These are phyloP conservation scores for Cydia splendana DNA, from an alignment of 1,140 invertebrate genomes.

Conservation along the genomic window DNA sequence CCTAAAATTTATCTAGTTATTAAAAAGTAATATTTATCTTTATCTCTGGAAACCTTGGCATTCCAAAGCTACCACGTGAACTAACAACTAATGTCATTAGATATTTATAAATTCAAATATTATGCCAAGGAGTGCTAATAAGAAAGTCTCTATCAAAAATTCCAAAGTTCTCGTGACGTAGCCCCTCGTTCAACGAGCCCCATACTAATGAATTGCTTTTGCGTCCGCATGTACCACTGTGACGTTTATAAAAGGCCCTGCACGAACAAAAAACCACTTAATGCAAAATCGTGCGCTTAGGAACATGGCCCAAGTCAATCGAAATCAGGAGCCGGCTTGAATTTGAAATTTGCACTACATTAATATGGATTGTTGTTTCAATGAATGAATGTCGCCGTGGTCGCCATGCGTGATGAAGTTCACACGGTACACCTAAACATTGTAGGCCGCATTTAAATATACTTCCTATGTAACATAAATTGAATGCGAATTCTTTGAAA, in stretches of 20 bases:
- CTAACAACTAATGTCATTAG: slow-evolving; percentile 5
- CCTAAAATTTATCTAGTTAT: not conserved
- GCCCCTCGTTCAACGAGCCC: slow-evolving; percentile 50
- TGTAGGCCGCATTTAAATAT: slow-evolving; percentile 77
- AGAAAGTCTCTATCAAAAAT: slow-evolving; percentile 44
- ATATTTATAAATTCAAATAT: slow-evolving; percentile 24
- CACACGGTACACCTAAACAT: slow-evolving; percentile 76
- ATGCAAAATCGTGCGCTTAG: slow-evolving; percentile 76
- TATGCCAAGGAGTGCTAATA: slow-evolving; percentile 31
- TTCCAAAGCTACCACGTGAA: not conserved
- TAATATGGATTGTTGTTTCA: slow-evolving; percentile 79
- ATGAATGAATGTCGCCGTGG: slow-evolving; percentile 76
- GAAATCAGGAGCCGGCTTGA: slow-evolving; percentile 73
- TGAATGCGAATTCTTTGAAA: slow-evolving; percentile 74
- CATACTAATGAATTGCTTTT: slow-evolving; percentile 55
- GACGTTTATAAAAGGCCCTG: slow-evolving; percentile 67
- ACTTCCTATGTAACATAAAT: slow-evolving; percentile 78
- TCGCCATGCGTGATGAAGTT: slow-evolving; percentile 77
- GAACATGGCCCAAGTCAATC: slow-evolving; percentile 68
- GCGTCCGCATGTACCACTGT: slow-evolving; percentile 49
- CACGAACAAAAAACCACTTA: slow-evolving; percentile 71
- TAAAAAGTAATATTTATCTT: not conserved
- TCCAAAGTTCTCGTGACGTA: slow-evolving; percentile 46
- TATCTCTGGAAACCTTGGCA: not conserved
- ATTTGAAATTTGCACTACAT: slow-evolving; percentile 79